A percentile compares a stretch with the other conserved stretches of the same genome.
Conservation (phyloP, 2,797 vertebrate species). For the Rousettus madagascariensis region DNA sequence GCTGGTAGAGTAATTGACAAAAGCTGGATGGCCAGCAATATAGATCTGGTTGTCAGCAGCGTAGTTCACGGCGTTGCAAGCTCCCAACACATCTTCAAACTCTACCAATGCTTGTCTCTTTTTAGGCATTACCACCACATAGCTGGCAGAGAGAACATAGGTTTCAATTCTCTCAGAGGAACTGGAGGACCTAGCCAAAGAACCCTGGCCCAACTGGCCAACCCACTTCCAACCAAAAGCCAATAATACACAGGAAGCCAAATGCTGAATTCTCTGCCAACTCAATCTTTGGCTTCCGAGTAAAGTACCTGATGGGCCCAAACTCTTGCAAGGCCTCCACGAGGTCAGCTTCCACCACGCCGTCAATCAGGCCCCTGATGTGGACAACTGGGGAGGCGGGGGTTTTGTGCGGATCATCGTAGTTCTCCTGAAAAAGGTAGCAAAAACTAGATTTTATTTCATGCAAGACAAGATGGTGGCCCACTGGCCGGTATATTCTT, state of each 20-base stretch:
- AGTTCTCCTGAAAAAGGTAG: constrained; percentile 88
- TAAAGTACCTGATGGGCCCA: constrained; percentile 93
- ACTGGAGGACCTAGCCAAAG: background rate
- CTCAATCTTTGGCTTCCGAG: background rate
- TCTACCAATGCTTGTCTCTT: constrained; percentile 96
- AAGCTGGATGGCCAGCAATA: constrained; percentile 94
- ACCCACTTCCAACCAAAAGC: background rate
- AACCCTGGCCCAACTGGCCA: background rate
- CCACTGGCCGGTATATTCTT: too few species aligned
- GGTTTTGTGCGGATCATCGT: constrained; percentile 96
- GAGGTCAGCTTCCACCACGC: constrained; percentile 94
- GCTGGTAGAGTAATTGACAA: constrained; percentile 98
- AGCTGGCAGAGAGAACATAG: constrained; percentile 81
- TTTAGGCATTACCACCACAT: constrained; percentile 98
- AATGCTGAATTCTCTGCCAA: background rate
- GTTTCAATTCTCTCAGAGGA: background rate
- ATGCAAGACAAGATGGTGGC: background rate
- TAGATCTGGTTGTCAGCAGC: constrained; percentile 97
- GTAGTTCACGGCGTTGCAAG: constrained; percentile 95
- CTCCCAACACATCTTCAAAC: constrained; percentile 94
- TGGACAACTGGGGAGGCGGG: constrained; percentile 96
- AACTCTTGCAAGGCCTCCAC: constrained; percentile 97
- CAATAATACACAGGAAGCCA: fast-evolving
- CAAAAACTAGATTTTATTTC: background rate
- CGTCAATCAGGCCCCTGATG: constrained; percentile 94